These are phyloP conservation scores for Paragorgia papillata DNA, from an alignment of 92 coral and sea anemone genomes.

Conservation along the genomic window DNA sequence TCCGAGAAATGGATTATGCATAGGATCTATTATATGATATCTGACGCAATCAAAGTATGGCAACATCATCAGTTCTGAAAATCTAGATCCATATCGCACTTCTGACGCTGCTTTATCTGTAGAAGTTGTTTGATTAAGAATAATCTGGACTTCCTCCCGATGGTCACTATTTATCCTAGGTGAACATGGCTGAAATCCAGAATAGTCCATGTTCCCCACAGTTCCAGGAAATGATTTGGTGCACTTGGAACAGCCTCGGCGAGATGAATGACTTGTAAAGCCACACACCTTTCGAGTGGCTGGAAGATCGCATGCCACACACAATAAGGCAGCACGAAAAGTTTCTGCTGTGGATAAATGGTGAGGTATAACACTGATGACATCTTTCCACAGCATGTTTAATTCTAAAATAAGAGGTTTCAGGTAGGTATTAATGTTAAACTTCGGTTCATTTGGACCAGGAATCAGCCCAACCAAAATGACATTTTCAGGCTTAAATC, in stretches of 20 bases:
- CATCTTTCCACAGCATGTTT: constrained; percentile 51
- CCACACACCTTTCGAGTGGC: constrained; percentile 75
- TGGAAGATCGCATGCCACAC: constrained; percentile 75
- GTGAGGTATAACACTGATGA: constrained; percentile 33
- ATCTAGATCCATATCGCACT: constrained; percentile 54
- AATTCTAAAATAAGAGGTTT: constrained; percentile 54
- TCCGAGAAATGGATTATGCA: constrained; percentile 70
- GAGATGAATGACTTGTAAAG: constrained; percentile 49
- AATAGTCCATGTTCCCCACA: constrained; percentile 23
- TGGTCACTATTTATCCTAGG: constrained; percentile 21
- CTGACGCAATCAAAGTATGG: constrained; percentile 72
- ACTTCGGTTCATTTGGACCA: constrained; percentile 65
- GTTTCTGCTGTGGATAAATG: neutral
- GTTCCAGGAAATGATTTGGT: constrained; percentile 57
- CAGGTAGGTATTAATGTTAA: constrained; percentile 32
- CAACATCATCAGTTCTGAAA: constrained; percentile 43
- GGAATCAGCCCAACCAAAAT: constrained; percentile 64
- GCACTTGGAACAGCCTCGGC: constrained; percentile 72
- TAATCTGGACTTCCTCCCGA: constrained; percentile 23
- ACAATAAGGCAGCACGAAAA: constrained; percentile 50
- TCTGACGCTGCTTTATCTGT: constrained; percentile 42
- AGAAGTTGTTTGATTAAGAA: constrained; percentile 56
- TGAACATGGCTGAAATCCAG: constrained; percentile 15
- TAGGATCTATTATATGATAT: constrained; percentile 69
- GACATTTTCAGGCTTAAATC: constrained; percentile 67